These are phyloP conservation scores for Vulpes ferrilata DNA, from an alignment of 2,113 vertebrate species.

Conservation along the genomic window DNA sequence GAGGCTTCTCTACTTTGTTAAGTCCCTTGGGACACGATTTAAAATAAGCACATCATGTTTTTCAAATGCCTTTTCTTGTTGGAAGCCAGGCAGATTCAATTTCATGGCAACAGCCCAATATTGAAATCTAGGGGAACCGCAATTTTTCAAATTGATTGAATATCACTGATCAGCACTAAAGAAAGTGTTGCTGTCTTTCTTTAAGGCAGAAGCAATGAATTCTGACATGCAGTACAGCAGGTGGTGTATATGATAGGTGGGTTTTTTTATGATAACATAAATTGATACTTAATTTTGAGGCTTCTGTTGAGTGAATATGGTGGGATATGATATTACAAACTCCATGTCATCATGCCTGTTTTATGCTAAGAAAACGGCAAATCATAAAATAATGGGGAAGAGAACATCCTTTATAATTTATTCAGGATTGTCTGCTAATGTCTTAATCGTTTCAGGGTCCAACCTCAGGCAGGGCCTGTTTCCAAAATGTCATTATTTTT, in stretches of 20 bases:
- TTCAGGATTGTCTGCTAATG: not conserved
- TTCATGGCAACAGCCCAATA: constrained; percentile 55
- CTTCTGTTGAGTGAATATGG: not conserved
- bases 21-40: not conserved
- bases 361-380: not conserved
- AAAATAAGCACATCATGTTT: constrained; percentile 43
- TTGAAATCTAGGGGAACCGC: constrained; percentile 69
- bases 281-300: constrained; percentile 62
- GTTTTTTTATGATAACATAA: not conserved
- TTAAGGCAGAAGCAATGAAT: constrained; percentile 61
- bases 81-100: constrained; percentile 62
- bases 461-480: not conserved
- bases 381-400: not conserved
- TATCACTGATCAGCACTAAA: constrained; percentile 66
- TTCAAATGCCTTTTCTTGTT: constrained; percentile 56
- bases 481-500: not conserved
- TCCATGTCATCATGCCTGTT: not conserved
- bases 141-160: constrained; percentile 76
- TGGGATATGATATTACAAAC: not conserved
- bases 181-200: constrained; percentile 36
- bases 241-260: not conserved
- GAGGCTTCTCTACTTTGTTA: not conserved
- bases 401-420: not conserved
- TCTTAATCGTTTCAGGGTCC: not conserved
- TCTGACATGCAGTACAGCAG: not conserved